These are phyloP conservation scores for Drosophila serrata DNA, from an alignment of 1,140 invertebrate genomes.

Conservation along the genomic window DNA sequence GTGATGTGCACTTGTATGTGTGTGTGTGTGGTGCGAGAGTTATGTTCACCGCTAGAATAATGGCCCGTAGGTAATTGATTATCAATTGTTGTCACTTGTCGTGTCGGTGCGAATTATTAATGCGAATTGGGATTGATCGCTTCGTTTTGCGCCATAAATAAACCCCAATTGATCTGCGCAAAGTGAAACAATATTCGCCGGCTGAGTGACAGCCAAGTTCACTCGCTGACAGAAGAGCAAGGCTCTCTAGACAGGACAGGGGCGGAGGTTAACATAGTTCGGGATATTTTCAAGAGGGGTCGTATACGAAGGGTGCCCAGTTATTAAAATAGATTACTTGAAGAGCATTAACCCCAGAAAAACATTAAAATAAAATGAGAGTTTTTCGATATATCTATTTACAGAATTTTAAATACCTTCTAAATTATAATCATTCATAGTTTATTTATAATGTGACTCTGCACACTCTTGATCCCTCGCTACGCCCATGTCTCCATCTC, in stretches of 20 bases:
- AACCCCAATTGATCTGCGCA: constrained; percentile 24
- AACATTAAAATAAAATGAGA: not conserved
- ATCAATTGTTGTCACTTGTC: constrained; percentile 51
- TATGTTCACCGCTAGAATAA: constrained; percentile 27
- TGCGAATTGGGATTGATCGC: constrained; percentile 35
- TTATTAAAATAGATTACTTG: too few species aligned
- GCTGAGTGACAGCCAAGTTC: constrained; percentile 48
- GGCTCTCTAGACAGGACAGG: constrained; percentile 22
- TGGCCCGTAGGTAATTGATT: constrained; percentile 38
- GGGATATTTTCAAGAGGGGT: constrained; percentile 1
- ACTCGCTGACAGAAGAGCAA: constrained; percentile 40
- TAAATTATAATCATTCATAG: too few species aligned
- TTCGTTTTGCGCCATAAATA: constrained; percentile 34
- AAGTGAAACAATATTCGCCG: constrained; percentile 31
- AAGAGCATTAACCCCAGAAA: too few species aligned
- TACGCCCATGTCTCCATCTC: not conserved
- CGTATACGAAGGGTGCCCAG: not conserved
- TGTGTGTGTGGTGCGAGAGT: not conserved
- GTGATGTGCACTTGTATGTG: not conserved
- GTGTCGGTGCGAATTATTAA: constrained; percentile 43
- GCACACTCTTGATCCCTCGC: not conserved
- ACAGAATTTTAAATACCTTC: too few species aligned
- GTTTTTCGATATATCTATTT: not conserved
- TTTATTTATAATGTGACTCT: not conserved
- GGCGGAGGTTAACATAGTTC: constrained; percentile 2